phyloP scores from a whole-genome alignment of 2,113 vertebrate species.

The Oriolus oriolus region DNA sequence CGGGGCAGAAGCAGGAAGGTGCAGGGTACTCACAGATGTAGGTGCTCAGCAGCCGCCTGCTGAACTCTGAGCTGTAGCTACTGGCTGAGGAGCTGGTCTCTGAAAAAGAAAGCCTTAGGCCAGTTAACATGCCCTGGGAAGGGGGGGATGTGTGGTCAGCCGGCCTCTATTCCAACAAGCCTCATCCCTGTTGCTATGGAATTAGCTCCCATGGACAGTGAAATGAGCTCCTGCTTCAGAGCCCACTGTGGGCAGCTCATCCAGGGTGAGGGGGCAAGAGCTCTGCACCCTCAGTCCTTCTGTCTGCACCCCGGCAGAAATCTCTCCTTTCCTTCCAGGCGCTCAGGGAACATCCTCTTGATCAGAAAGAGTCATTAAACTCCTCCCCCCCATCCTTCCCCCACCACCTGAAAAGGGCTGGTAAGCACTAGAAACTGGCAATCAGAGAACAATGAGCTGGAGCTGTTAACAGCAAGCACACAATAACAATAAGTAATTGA shows the following conservation, averaged over 20 bases:
- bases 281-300: background rate
- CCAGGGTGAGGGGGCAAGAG: background rate
- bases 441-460: background rate
- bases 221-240: background rate
- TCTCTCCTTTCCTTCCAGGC: background rate
- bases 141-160: background rate
- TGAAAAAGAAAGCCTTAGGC: slow-evolving; percentile 55
- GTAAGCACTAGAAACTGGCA: background rate
- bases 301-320: background rate
- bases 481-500: background rate
- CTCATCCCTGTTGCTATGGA: background rate
- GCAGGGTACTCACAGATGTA: slow-evolving; percentile 87
- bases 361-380: background rate
- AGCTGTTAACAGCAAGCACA: slow-evolving; percentile 1
- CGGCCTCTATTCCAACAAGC: background rate
- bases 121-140: background rate
- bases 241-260: background rate
- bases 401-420: background rate
- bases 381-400: background rate
- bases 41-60: slow-evolving; percentile 88
- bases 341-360: background rate
- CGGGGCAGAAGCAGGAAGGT: background rate
- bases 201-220: background rate
- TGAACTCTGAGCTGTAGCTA: slow-evolving; percentile 93
- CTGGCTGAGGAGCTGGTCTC: slow-evolving; percentile 89